Conservation (phyloP, 2,113 vertebrate genomes). For the Oryzias melastigma region DNA sequence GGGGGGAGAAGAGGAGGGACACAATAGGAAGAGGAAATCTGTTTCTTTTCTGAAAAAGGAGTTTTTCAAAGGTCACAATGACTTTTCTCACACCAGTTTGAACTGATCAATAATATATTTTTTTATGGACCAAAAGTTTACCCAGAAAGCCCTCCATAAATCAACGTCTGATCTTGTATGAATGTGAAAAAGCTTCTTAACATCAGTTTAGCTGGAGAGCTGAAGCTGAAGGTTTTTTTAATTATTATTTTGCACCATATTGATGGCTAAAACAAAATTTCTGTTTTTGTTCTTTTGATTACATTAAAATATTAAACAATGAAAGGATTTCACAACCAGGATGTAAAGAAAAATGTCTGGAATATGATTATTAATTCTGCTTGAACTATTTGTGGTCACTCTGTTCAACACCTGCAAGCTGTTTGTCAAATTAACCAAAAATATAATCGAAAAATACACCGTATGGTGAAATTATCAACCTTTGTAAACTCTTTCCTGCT, state of each 20-base stretch:
- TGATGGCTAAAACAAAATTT: slow-evolving; percentile 20
- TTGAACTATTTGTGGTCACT: no score
- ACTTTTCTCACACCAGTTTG: slow-evolving; percentile 62
- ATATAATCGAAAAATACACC: no score
- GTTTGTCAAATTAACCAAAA: no score
- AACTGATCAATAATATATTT: slow-evolving; percentile 65
- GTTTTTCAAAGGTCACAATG: slow-evolving; percentile 67
- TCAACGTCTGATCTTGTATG: slow-evolving; percentile 51
- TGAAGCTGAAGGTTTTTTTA: slow-evolving; percentile 4
- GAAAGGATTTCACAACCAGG: no score
- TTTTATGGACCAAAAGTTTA: slow-evolving; percentile 56
- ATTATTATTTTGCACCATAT: slow-evolving; percentile 9
- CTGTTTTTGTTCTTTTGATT: slow-evolving; percentile 21
- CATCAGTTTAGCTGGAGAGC: slow-evolving; percentile 10
- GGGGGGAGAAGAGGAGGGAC: background rate
- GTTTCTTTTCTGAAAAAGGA: slow-evolving; percentile 46
- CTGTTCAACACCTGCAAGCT: no score
- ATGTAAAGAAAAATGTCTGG: no score
- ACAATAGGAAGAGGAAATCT: background rate
- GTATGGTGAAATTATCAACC: no score
- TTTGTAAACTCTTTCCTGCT: no score
- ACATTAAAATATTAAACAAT: no score
- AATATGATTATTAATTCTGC: no score
- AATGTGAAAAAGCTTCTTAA: slow-evolving; percentile 21
- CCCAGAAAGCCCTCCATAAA: slow-evolving; percentile 60